Base-by-base conservation (phyloP, 1,140 invertebrate genomes). In the Drosophila arawakana region DNA sequence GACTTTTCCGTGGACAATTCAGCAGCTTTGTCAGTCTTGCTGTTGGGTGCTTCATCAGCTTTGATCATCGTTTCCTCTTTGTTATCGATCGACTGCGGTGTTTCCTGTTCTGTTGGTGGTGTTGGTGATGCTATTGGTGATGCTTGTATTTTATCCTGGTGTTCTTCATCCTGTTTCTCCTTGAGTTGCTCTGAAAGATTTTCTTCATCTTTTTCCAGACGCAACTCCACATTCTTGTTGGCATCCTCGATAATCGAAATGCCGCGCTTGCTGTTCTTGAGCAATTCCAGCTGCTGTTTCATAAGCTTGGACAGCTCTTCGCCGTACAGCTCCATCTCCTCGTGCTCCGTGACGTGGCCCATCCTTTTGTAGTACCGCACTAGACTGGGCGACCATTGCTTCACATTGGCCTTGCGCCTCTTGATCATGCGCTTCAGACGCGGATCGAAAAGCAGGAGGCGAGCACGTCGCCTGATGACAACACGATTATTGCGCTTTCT, bases 281-380 rank as follows among this genome's bases (percentile, higher is more conserved):
- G 68, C 21, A 92, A 46, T 61, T 91, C 88, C 58, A 92, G 66
- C 55, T 92, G 91, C 55, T 92, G 72, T 44, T 92, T 92, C 78
- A 92, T 75, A 47, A 90, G 80, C 52, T 92, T 92, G 21, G 81
- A 76, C 21, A 92, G 44, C 50, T 92, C 91, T 11, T 84, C 88
- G 21, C 58, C 80, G n/a, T 80, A 86, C 2, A 78, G 41, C 55
- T 82, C 85, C 43, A 73, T 90, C 72, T 90, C 86, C 70, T 88
- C 79, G 61, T 84, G 74, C 57, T 90, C 84, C 34, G 78, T 71
- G 7, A 78, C 67, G 4, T 72, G 69, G 2, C 78, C 78, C 69
- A 72, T 86, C 35, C 62, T 65, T 6, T 58, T 77, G 59, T 79
- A 69, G 52, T 83, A 65, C 0, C 18, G 13, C 39, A 91, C 88